Evolutionary conservation across 2,113 vertebrate genomes (phyloP).

Genomic region (Melierax canorus): DNA sequence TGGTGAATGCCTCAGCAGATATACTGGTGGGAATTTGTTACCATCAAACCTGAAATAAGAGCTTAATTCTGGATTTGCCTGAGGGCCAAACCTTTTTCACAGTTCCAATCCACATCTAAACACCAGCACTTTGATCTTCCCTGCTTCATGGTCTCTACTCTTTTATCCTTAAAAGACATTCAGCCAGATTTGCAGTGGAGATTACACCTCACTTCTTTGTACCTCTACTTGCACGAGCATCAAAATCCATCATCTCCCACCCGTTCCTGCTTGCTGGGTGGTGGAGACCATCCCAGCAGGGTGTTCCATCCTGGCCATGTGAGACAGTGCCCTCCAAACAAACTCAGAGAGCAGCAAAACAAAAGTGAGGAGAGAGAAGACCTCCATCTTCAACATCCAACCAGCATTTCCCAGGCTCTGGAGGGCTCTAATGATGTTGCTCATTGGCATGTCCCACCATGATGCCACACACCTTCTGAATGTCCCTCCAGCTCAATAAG

Average conservation of each 20-base stretch:
- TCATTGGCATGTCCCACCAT: background rate
- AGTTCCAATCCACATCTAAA: background rate
- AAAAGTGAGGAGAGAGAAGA: background rate
- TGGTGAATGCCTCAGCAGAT: background rate
- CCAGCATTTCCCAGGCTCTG: background rate
- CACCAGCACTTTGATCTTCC: constrained; percentile 8
- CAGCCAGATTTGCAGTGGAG: background rate
- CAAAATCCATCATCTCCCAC: background rate
- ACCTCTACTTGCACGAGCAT: background rate
- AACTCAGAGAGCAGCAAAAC: background rate
- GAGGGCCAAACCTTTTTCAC: background rate
- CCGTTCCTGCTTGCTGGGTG: accelerated
- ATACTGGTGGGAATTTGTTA: constrained; percentile 37
- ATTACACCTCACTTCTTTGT: background rate
- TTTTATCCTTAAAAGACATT: background rate
- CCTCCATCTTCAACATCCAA: background rate
- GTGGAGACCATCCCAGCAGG: background rate
- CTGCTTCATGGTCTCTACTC: background rate
- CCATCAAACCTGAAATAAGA: background rate
- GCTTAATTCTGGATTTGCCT: constrained; percentile 22
- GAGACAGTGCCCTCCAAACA: background rate
- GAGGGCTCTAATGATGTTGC: background rate
- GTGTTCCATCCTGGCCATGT: background rate
- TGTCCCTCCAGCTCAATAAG: background rate
- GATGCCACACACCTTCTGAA: background rate